These are phyloP conservation scores for Bucco capensis DNA, from an alignment of 2,113 vertebrate genomes.

Conservation along the genomic window DNA sequence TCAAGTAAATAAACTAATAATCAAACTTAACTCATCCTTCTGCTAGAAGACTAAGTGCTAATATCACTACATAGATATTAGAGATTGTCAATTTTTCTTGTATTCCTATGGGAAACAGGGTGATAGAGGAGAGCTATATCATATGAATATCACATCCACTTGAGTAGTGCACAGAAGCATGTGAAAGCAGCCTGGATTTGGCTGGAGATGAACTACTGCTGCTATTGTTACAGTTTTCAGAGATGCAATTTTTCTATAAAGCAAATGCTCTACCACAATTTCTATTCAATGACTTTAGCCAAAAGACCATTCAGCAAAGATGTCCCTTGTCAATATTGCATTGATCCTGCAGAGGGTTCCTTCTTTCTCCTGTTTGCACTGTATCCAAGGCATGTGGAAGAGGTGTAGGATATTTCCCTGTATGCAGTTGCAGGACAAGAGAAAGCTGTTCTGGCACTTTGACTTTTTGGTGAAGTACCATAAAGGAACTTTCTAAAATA, in stretches of 20 bases:
- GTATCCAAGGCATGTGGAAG: fast-evolving
- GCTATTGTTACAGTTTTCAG: background rate
- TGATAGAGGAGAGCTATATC: background rate
- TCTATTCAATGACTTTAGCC: background rate
- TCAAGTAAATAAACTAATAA: conserved; percentile 1
- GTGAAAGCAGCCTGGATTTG: background rate
- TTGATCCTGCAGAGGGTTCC: background rate
- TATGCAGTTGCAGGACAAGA: background rate
- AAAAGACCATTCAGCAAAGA: background rate
- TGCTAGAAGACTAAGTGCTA: background rate
- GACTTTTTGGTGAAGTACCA: background rate
- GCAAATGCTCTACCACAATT: background rate
- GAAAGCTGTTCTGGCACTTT: background rate
- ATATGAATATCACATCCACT: background rate
- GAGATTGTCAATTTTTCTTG: background rate
- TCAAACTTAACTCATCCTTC: background rate
- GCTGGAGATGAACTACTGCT: background rate
- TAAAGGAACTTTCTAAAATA: background rate
- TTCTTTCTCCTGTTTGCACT: background rate
- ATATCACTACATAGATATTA: background rate
- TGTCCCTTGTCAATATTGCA: background rate
- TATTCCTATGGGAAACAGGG: background rate
- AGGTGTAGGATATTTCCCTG: background rate
- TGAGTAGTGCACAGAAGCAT: background rate
- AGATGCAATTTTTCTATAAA: background rate